Evolutionary conservation across 2,797 vertebrate genomes (phyloP).

Genomic region (Sebastes dallii): DNA sequence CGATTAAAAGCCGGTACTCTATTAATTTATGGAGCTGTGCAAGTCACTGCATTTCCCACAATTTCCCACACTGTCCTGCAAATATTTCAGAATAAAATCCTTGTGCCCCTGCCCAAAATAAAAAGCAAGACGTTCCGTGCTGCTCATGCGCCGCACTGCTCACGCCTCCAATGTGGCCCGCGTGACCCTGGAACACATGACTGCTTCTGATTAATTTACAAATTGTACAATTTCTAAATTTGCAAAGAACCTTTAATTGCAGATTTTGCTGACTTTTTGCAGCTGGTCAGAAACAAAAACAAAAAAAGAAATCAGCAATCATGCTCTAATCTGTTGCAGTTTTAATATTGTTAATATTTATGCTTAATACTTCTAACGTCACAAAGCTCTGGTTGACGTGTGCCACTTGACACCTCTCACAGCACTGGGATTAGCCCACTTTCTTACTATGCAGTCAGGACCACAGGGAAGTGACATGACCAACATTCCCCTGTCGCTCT

Average conservation of each 20-base stretch:
- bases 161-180: no score
- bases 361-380: constrained; percentile 1
- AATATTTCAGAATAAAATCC: no score
- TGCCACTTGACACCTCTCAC: constrained; percentile 20
- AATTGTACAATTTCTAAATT: neutral
- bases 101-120: no score
- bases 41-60: no score
- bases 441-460: constrained; percentile 23
- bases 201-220: neutral
- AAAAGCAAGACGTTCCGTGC: no score
- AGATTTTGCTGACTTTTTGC: neutral
- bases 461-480: constrained; percentile 62
- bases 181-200: neutral
- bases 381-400: constrained; percentile 9
- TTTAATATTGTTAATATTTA: constrained; percentile 2
- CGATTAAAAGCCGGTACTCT: no score
- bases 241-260: neutral
- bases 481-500: constrained; percentile 22
- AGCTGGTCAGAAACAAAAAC: neutral
- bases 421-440: constrained; percentile 56
- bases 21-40: no score
- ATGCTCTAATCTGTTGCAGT: neutral
- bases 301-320: neutral
- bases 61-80: no score
- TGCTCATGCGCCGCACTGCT: no score